Base-by-base conservation (phyloP, 2,113 vertebrate species). In the Willisornis vidua region DNA sequence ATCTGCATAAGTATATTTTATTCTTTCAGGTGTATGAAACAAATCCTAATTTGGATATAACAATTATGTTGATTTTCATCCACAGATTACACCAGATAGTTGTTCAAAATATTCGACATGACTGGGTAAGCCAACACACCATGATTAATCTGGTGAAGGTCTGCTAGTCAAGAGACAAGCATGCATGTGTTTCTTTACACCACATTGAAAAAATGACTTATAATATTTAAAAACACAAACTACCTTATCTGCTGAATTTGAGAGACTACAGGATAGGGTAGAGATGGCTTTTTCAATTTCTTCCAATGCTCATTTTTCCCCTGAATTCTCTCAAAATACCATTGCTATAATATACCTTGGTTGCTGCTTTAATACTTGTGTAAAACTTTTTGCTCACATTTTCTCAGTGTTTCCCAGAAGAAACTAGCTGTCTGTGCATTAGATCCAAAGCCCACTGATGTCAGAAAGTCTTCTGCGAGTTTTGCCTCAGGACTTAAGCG, bases 301-400 rank as follows among this genome's bases (percentile, higher is more conserved):
- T 68, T 95, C 51, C 65, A 67, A 41, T 62, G 70, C 9, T 0
- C 10, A 71, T 71, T 91, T 95, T 7, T 25, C 29, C 65, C 43
- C 33, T 51, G 15, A 46, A 22, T 93, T 90, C 51, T 72, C 61
- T 94, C 46, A 43, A 88, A 91, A 87, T 70, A 14, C 31, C n/a
- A 75, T 57, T 57, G 51, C 46, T 87, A 77, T 79, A 94, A 89
- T 61, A 85, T 9, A 55, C 14, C 92, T 84, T 29, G 12, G 45
- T 62, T 97, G 37, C 66, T 73, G 49, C 41, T 70, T 57, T 81
- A 94, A 81, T 81, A 94, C n/a, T 46, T 33, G 10, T 35, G 48
- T 89, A 35, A 61, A 89, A 94, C 63, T 96, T 97, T 93, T 92
- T 59, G 81, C 48, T 71, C 88, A 82, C 46, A 76, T 95, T 97